Percentiles rank a stretch among this genome's conserved stretches.
Evolutionary conservation across 1,140 invertebrate genomes (phyloP).

Genomic region (Aphelenchoides fujianensis): DNA sequence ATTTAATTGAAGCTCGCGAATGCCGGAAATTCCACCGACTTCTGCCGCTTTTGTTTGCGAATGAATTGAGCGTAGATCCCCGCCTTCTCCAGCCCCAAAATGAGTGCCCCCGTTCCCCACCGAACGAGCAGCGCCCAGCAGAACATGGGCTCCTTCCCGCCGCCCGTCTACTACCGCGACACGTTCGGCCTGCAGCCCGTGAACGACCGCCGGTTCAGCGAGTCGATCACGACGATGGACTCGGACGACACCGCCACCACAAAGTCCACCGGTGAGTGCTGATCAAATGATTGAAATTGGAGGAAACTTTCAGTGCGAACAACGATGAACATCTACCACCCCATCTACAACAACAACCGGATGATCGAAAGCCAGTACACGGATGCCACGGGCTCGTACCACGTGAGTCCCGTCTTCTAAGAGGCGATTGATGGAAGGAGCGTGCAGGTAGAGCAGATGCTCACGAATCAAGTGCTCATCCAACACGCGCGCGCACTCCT

Average conservation of each 20-base stretch:
- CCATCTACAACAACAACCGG: slow-evolving; percentile 30
- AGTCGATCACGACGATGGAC: slow-evolving; percentile 44
- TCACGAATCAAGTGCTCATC: slow-evolving; percentile 50
- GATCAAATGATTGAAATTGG: slow-evolving; percentile 6
- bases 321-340: slow-evolving; percentile 51
- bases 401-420: slow-evolving; percentile 45
- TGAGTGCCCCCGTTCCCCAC: slow-evolving; percentile 32
- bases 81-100: too few species aligned
- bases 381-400: slow-evolving; percentile 43
- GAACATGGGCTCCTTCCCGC: slow-evolving; percentile 55
- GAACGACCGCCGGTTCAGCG: slow-evolving; percentile 32
- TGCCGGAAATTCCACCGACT: too few species aligned
- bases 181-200: slow-evolving; percentile 52
- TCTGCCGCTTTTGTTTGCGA: too few species aligned
- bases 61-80: too few species aligned
- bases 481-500: slow-evolving; percentile 42
- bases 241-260: slow-evolving; percentile 53
- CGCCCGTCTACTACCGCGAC: slow-evolving; percentile 57
- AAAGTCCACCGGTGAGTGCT: slow-evolving; percentile 51
- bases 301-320: slow-evolving; percentile 40
- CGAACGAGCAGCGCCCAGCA: slow-evolving; percentile 41
- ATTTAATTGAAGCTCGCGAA: too few species aligned
- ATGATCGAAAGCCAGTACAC: slow-evolving; percentile 42
- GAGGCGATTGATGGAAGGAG: background rate
- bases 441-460: slow-evolving; percentile 53